Base-by-base conservation (phyloP, 2,888 invertebrate genomes). In the Chaetogeoica ovagalla region DNA sequence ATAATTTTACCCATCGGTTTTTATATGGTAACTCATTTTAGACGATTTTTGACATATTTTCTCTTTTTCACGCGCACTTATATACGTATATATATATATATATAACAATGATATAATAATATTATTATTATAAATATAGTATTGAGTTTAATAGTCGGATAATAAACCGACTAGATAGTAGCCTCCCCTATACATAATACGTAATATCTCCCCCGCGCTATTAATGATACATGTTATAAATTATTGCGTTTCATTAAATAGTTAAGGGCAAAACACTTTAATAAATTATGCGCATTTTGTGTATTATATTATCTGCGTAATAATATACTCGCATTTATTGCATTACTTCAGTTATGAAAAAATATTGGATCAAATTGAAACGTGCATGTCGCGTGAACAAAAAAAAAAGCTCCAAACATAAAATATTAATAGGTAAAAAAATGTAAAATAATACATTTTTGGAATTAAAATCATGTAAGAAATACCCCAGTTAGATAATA, bases 181-280 rank as follows among this genome's bases (percentile, higher is more conserved):
- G 59, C 57, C 17, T 39, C 70, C 70, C 13, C 39, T 21, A 19
- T 59, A 39, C 30, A 6, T 37, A 17, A 30, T 30, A 63, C n/a
- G n/a, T 39, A 63, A 23, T 60, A 13, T 23, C 23, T 13, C 11
- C 48, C 23, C 11, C 48, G 48, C 23, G 60, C 13, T 57, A 9
- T 48, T 37, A 21, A 15, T 66, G 52, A 30, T 71, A 2, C 7
- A 15, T 57, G n/a, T n/a, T 59, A 71, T 71, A 71, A 71, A 71
- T 59, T 57, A 71, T 57, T 13, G 59, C 23, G 69, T 69, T 68
- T 69, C 52, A 39, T 63, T 39, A 39, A 63, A 63, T 59, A 57
- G 23, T 71, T 59, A 39, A n/a, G 57, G 39, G 59, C 39, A 57
- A 21, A 59, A 37, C 39, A 21, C 59, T n/a, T 71, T 39, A 71